These are phyloP conservation scores for Trichonephila inaurata DNA, from an alignment of 1,140 invertebrate genomes.

Conservation along the genomic window DNA sequence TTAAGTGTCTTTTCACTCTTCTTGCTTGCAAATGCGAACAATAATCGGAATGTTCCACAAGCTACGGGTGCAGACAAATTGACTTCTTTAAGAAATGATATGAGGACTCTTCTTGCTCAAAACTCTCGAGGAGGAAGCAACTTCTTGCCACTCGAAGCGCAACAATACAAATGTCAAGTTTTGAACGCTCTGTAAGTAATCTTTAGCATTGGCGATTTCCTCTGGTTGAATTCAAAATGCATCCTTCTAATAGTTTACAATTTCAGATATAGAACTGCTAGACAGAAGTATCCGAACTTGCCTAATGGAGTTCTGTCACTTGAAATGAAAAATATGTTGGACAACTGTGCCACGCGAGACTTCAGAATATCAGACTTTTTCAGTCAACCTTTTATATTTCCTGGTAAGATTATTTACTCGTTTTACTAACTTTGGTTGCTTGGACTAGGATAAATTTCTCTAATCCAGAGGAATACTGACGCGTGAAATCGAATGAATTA, in stretches of 20 bases:
- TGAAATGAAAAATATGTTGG: constrained; percentile 12
- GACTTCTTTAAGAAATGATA: neutral
- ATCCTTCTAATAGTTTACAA: neutral
- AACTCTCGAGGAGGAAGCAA: neutral
- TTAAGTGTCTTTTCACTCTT: neutral
- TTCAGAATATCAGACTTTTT: constrained; percentile 43
- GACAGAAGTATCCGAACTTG: neutral
- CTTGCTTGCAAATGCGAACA: neutral
- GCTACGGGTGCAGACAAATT: neutral
- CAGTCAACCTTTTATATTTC: constrained; percentile 56
- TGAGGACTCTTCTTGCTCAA: neutral
- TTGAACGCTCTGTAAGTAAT: constrained; percentile 53
- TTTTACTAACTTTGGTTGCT: too few relatives aligned
- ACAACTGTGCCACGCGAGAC: constrained; percentile 32
- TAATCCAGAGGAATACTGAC: too few relatives aligned
- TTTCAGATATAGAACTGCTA: constrained; percentile 22
- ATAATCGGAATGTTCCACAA: too few relatives aligned
- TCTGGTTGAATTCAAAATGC: too few relatives aligned
- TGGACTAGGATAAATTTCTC: too few relatives aligned
- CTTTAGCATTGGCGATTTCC: neutral
- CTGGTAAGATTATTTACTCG: constrained; percentile 21
- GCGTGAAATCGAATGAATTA: too few relatives aligned
- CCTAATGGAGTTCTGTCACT: neutral
- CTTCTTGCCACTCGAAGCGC: constrained; percentile 16
- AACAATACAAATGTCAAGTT: constrained; percentile 37